Conservation (phyloP, 2,888 invertebrate genomes). For the Quadroppia sp. region DNA sequence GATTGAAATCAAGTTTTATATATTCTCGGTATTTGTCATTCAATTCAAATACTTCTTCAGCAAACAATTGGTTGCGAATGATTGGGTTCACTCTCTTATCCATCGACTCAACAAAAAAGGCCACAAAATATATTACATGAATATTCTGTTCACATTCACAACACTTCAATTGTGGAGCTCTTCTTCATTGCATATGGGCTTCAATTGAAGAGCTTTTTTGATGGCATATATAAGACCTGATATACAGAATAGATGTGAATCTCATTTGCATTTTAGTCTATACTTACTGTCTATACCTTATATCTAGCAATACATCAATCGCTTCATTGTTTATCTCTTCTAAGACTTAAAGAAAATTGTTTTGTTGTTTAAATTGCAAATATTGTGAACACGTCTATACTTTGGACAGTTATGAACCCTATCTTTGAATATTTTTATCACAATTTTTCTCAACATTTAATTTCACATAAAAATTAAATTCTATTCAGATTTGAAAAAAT, state of each 20-base stretch:
- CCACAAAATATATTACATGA: conserved; percentile 26
- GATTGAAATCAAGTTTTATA: background rate
- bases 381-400: background rate
- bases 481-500: too few relatives aligned
- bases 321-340: background rate
- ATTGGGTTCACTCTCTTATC: conserved; percentile 15
- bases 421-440: too few relatives aligned
- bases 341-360: background rate
- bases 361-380: conserved; percentile 5
- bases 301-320: conserved; percentile 3
- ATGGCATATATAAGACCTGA: background rate
- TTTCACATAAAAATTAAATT: too few relatives aligned
- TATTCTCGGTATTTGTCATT: conserved; percentile 15
- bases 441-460: too few relatives aligned
- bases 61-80: background rate
- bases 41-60: background rate
- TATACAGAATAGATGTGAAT: background rate
- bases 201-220: background rate
- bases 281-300: background rate
- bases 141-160: conserved; percentile 30
- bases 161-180: background rate
- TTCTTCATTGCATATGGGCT: background rate
- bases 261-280: background rate
- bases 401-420: background rate
- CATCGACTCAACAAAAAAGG: conserved; percentile 15